Conservation (phyloP, 2,113 vertebrate genomes). For the Hymenochirus boettgeri region DNA sequence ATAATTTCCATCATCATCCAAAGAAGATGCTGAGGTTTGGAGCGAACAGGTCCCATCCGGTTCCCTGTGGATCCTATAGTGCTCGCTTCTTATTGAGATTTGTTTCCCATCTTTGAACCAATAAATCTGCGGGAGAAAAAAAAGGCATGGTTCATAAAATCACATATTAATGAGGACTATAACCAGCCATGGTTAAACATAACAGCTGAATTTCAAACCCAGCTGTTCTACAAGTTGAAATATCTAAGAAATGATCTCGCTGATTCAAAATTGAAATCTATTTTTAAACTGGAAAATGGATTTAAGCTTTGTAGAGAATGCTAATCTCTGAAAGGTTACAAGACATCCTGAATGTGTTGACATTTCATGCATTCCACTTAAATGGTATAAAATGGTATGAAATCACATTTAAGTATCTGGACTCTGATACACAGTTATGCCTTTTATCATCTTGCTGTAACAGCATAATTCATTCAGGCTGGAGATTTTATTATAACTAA, state of each 20-base stretch:
- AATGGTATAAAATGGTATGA: constrained; percentile 28
- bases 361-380: constrained; percentile 26
- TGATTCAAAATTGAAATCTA: constrained; percentile 16
- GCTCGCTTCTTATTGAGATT: constrained; percentile 91
- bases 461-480: not conserved
- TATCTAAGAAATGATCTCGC: constrained; percentile 27
- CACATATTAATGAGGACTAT: not conserved
- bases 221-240: constrained; percentile 16
- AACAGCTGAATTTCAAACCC: constrained; percentile 23
- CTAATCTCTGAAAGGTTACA: constrained; percentile 38
- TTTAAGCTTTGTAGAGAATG: constrained; percentile 35
- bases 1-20: constrained; percentile 98
- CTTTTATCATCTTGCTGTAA: not conserved
- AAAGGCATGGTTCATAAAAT: constrained; percentile 14
- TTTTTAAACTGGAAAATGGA: constrained; percentile 33
- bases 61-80: constrained; percentile 86
- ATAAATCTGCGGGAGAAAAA: constrained; percentile 73
- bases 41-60: constrained; percentile 86
- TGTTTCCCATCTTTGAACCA: constrained; percentile 99
- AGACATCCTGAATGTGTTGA: constrained; percentile 28
- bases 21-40: constrained; percentile 74
- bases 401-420: constrained; percentile 8
- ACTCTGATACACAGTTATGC: not conserved
- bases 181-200: not conserved
- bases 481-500: not conserved